These are phyloP conservation scores for Psettodes erumei DNA, from an alignment of 2,113 vertebrate genomes.

Conservation along the genomic window DNA sequence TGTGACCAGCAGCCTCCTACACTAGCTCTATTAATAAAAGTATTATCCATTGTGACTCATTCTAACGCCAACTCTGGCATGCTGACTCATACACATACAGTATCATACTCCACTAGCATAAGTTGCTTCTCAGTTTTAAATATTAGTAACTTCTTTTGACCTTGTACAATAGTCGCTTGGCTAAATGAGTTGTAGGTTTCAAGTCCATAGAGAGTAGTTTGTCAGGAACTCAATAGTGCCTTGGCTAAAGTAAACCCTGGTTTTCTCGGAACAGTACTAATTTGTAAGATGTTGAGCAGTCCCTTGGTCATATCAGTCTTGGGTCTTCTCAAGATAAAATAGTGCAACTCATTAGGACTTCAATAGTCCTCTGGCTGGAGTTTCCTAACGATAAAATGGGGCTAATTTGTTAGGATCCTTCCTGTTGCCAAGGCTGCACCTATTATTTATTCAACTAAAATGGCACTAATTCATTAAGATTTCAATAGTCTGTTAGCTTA, in stretches of 20 bases:
- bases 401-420: slow-evolving; percentile 57
- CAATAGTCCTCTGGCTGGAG: slow-evolving; percentile 43
- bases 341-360: slow-evolving; percentile 56
- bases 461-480: slow-evolving; percentile 46
- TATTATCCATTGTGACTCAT: slow-evolving; percentile 71
- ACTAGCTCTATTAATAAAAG: slow-evolving; percentile 69
- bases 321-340: slow-evolving; percentile 56
- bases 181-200: slow-evolving; percentile 20
- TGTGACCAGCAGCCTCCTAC: slow-evolving; percentile 61
- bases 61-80: slow-evolving; percentile 60
- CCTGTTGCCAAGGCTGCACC: slow-evolving; percentile 33
- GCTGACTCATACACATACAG: slow-evolving; percentile 69
- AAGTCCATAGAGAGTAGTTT: slow-evolving; percentile 42
- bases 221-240: slow-evolving; percentile 51
- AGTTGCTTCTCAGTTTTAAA: slow-evolving; percentile 41
- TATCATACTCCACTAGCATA: slow-evolving; percentile 50
- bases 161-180: slow-evolving; percentile 2
- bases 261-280: slow-evolving; percentile 35
- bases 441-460: slow-evolving; percentile 50
- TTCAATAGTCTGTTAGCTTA: slow-evolving; percentile 16
- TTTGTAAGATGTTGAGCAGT: slow-evolving; percentile 37
- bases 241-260: slow-evolving; percentile 33
- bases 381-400: slow-evolving; percentile 51
- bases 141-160: slow-evolving; percentile 47
- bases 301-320: slow-evolving; percentile 43